Base-by-base conservation (phyloP, 1,140 invertebrate genomes). In the Bombus ignitus region DNA sequence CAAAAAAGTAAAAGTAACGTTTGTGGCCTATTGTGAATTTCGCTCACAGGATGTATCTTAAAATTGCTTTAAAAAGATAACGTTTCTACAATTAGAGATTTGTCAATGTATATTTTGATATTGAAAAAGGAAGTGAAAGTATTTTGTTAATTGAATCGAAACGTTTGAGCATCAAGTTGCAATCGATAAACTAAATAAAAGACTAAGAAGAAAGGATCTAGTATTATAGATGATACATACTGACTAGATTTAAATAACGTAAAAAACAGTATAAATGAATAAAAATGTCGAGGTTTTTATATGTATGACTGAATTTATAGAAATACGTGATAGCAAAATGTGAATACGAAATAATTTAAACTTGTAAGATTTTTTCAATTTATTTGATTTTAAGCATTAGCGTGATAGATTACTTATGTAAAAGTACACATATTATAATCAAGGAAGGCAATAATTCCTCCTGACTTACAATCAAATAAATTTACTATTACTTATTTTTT, bases 401-500 rank as follows among this genome's bases (percentile, higher is more conserved):
- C 22, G 22, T 42, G 53, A 71, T 72, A 85, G 68, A 53, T 80
- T 37, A 82, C 65, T 62, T 83, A 78, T 81, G 68, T 86, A 86
- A 81, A 86, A 72, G 79, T 81, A 81, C 76, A 76, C 65, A 78
- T 65, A 78, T 57, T 86, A 76, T 76, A 72, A 83, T 83, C 37
- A 76, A 83, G 62, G 35, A 85, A 85, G 79, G 37, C 71, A 75
- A 77, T 77, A 77, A 76, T 82, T 77, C 18, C 22, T 77, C 66
- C 53, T 85, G 37, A 81, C 15, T 81, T 82, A 82, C 66, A 77
- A 83, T 76, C 65, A 74, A 86, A 76, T 83, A 76, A 82, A 83
- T 74, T 81, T 81, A 47, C 66, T 83, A 83, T 76, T 83, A 86
- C 71, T 82, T 71, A 73, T 70, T 65, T 80, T 85, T 81, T 75